Conservation (phyloP, 2,888 invertebrate species). For the Boloria selene region DNA sequence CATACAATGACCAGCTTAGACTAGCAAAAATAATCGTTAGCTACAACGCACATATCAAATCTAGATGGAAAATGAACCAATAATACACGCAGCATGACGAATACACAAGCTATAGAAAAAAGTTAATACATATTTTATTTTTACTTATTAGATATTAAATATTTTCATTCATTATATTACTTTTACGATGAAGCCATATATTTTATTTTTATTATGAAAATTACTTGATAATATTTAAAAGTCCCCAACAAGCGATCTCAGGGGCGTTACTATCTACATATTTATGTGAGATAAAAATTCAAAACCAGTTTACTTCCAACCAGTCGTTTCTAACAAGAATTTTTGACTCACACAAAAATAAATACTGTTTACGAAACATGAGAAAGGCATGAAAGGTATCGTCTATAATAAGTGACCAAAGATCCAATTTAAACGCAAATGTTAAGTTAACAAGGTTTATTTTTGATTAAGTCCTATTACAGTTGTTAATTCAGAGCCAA, state of each 20-base stretch:
- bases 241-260: constrained; percentile 59
- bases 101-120: too few species aligned
- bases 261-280: constrained; percentile 75
- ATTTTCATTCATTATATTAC: too few species aligned
- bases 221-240: constrained; percentile 51
- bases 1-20: too few species aligned
- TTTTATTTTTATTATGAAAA: constrained; percentile 10
- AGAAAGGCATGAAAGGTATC: constrained; percentile 76
- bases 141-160: too few species aligned
- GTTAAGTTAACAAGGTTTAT: constrained; percentile 56
- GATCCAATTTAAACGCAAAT: constrained; percentile 59
- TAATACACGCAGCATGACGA: too few species aligned
- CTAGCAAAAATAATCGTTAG: too few species aligned
- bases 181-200: not conserved
- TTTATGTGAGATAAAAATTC: constrained; percentile 71
- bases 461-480: constrained; percentile 52
- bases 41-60: too few species aligned
- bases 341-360: constrained; percentile 77
- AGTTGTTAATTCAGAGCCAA: constrained; percentile 63
- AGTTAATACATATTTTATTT: too few species aligned
- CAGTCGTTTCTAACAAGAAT: constrained; percentile 78
- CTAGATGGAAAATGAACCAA: too few species aligned
- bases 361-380: constrained; percentile 78
- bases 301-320: constrained; percentile 71
- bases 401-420: constrained; percentile 55